Base-by-base conservation (phyloP, 2,888 invertebrate genomes). In the Mythimna ferrago region DNA sequence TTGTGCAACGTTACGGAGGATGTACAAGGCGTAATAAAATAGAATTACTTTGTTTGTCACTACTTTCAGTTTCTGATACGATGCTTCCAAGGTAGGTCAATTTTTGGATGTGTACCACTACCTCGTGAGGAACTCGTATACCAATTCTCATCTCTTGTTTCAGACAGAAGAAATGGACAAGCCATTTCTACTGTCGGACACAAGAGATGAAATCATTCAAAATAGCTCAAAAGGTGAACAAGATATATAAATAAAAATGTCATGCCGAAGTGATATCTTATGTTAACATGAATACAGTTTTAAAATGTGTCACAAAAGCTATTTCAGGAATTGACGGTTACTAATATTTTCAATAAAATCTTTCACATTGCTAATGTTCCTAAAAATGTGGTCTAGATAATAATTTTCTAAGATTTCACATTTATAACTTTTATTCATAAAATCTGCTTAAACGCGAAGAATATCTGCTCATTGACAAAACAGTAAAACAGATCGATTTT, bases 401-500 rank as follows among this genome's bases (percentile, higher is more conserved):
- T 51, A 54, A n/a, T 66, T 70, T 48, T 26, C n/a, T 11, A 60
- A 71, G 16, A 1, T 21, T 73, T 44, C 11, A n/a, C 32, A 54
- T 19, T 61, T 61, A 14, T 14, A 14, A 6, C 14, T 7, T 32
- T 1, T 2, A 48, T 14, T 41, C 5, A 19, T 14, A 5, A 57
- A 64, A 51, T 32, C 19, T 53, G 7, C 51, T 26, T 26, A 1
- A 26, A 26, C 26, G 26, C 26, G 26, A 26, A 26, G 26, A 26
- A 26, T 26, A 1, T 26, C 26, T 26, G 2, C 32, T 85, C 0
- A 85, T 93, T 14, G 88, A 90, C n/a, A 80, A 86, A 70, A 86
- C 89, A 1, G 58, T 93, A n/a, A 78, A 82, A 64, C 89, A 86
- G 76, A 82, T 91, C 0, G 76, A 88, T 64, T 78, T 87, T 4